phyloP scores from a whole-genome alignment of 2,797 vertebrate genomes.

The Coreius guichenoti region DNA sequence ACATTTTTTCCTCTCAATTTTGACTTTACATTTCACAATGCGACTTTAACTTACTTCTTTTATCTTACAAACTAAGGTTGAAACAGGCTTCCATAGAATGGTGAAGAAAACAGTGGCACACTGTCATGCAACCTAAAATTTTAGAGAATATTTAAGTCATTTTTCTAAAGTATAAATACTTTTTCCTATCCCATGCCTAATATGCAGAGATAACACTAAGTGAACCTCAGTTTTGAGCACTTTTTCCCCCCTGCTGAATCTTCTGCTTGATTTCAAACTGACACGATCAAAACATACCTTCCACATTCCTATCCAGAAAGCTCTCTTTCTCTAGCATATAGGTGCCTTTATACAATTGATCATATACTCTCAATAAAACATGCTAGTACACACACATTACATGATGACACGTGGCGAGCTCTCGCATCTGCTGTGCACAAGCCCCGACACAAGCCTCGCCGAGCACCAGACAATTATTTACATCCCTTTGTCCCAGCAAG shows the following conservation, averaged over 20 bases:
- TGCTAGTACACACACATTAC: constrained; percentile 33
- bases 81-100: background rate
- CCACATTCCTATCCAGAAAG: background rate
- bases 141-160: background rate
- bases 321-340: background rate
- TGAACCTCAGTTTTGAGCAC: background rate
- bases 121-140: background rate
- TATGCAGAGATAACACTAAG: background rate
- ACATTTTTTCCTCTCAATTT: background rate
- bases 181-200: background rate
- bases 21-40: background rate
- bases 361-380: constrained; percentile 46
- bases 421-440: constrained; percentile 51
- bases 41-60: background rate
- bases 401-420: constrained; percentile 33
- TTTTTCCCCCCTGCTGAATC: background rate
- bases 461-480: constrained; percentile 54
- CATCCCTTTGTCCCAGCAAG: constrained; percentile 61
- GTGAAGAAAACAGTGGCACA: background rate
- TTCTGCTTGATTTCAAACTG: background rate
- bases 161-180: constrained; percentile 1
- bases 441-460: constrained; percentile 1
- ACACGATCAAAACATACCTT: background rate
- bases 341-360: background rate
- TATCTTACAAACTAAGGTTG: background rate